phyloP scores from a whole-genome alignment of 2,113 vertebrate genomes.

The Mus musculus region GRCm39 chr12:37342001-37342500 shows the following conservation, averaged over 20 bases:
- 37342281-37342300: constrained; percentile 16
- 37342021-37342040: background rate
- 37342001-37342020: background rate
- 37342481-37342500: background rate
- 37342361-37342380: constrained; percentile 43
- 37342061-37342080: background rate
- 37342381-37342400: constrained; percentile 53
- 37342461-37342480: background rate
- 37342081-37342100: background rate
- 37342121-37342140: background rate
- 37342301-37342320: constrained; percentile 8
- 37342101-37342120: background rate
- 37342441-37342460: constrained; percentile 22
- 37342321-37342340: background rate
- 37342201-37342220: background rate
- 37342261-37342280: background rate
- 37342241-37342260: background rate
- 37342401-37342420: constrained; percentile 29
- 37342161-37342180: constrained; percentile 12
- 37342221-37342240: background rate
- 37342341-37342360: constrained; percentile 9
- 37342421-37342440: background rate
- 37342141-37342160: background rate
- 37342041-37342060: background rate
- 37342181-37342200: background rate